Evolutionary conservation across 2,888 invertebrate genomes (phyloP), one percentile per base, ranked within the genome.

Genomic region (Melolontha melolontha): DNA sequence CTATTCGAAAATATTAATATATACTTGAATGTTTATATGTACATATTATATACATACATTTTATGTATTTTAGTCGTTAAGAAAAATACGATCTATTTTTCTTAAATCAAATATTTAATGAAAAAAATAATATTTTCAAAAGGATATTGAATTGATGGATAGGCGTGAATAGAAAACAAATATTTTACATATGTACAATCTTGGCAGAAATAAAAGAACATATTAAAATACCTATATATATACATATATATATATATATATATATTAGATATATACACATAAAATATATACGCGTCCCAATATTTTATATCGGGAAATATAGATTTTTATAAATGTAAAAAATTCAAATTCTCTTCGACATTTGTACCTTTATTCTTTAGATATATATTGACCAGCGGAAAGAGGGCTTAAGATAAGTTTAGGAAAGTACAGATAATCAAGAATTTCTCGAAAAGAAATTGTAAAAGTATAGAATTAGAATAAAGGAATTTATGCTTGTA

Each of bases 131-230:
- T 52, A 55, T 55, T 62, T 62, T 62, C 47, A 47, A 62, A 62
- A 16, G 5, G 47, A 62, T 34, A 34, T 29, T 47, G 27, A 49
- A 29, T 42, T 22, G 7, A 47, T 34, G 44, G 39, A n/a, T 34
- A 34, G 7, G 14, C 44, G 34, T 12, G 29, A 14, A 54, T 34
- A 34, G 34, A 59, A 27, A 22, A 22, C 22, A 22, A 22, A 62
- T 54, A 54, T 14, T 62, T 49, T 29, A 62, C 47, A 47, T 34
- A 62, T 62, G 59, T 62, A 62, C 59, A 62, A 62, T 62, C 49
- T 62, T 42, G 59, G 59, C 59, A 62, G 59, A 62, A 62, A 62
- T 47, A 62, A 62, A 47, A 62, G 47, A 47, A 49, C 39, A 62
- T 62, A 49, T 47, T 62, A 62, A 42, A 62, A 42, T 42, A 49